Conservation (phyloP, 2,797 vertebrate species). For the Notoglanidium macrostoma region DNA sequence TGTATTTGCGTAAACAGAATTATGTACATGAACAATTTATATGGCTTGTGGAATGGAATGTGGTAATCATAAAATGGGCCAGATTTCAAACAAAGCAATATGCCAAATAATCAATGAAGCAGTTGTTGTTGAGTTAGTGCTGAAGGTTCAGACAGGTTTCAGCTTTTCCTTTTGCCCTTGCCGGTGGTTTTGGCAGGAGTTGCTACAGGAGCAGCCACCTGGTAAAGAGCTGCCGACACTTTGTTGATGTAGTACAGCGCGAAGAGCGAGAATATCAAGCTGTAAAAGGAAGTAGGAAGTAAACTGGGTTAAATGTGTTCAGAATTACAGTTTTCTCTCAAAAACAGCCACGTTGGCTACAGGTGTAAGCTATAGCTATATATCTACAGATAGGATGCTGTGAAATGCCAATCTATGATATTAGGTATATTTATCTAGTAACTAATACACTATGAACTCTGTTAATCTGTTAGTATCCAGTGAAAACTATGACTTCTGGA, state of each 20-base stretch:
- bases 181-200: conserved; percentile 80
- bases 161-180: conserved; percentile 93
- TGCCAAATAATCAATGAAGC: background rate
- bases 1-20: background rate
- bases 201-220: conserved; percentile 72
- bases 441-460: background rate
- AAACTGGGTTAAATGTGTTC: background rate
- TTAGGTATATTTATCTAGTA: background rate
- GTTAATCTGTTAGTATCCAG: background rate
- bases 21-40: background rate
- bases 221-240: conserved; percentile 91
- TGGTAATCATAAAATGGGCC: conserved; percentile 11
- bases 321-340: background rate
- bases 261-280: conserved; percentile 82
- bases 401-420: background rate
- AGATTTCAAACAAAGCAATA: conserved; percentile 19
- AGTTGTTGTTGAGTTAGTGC: conserved; percentile 27
- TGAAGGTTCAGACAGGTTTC: conserved; percentile 53
- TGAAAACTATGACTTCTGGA: background rate
- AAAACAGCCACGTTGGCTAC: background rate
- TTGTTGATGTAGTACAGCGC: conserved; percentile 96
- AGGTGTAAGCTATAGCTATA: background rate
- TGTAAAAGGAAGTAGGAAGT: conserved; percentile 49
- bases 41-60: conserved; percentile 45
- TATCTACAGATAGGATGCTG: background rate